These are phyloP conservation scores for Atherinosoma microstoma DNA, from an alignment of 2,797 vertebrate genomes.

Conservation along the genomic window DNA sequence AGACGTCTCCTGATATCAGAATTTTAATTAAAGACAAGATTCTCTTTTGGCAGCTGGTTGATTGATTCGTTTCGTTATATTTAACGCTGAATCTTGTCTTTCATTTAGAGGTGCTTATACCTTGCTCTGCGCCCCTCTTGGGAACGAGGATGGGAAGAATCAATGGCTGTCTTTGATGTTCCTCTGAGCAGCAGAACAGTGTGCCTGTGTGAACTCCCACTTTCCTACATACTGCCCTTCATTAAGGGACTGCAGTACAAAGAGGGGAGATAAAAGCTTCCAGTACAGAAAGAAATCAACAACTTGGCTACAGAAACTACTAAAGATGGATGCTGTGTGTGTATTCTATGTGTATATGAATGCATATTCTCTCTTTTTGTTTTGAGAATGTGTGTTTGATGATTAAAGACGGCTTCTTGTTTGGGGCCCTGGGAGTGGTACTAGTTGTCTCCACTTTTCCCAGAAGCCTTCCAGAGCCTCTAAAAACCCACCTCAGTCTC, in stretches of 20 bases:
- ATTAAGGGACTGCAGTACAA: slow-evolving; percentile 70
- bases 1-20: slow-evolving; percentile 45
- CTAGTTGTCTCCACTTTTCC: slow-evolving; percentile 62
- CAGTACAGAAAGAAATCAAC: slow-evolving; percentile 69
- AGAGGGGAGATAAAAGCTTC: slow-evolving; percentile 69
- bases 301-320: slow-evolving; percentile 63
- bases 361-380: slow-evolving; percentile 16
- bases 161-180: slow-evolving; percentile 72
- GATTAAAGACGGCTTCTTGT: slow-evolving; percentile 72
- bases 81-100: slow-evolving; percentile 42
- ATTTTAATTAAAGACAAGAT: slow-evolving; percentile 61
- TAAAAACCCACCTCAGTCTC: slow-evolving; percentile 49
- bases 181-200: slow-evolving; percentile 49
- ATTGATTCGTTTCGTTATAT: slow-evolving; percentile 59
- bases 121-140: slow-evolving; percentile 43
- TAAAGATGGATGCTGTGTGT: slow-evolving; percentile 54
- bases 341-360: slow-evolving; percentile 15
- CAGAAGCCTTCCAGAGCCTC: slow-evolving; percentile 41
- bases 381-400: slow-evolving; percentile 48
- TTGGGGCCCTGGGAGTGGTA: slow-evolving; percentile 56
- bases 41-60: slow-evolving; percentile 37
- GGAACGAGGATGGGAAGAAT: slow-evolving; percentile 64
- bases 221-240: slow-evolving; percentile 67
- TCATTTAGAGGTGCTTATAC: slow-evolving; percentile 60
- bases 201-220: slow-evolving; percentile 61